Conservation (phyloP, 2,888 invertebrate species). For the Uropetala carovei region DNA sequence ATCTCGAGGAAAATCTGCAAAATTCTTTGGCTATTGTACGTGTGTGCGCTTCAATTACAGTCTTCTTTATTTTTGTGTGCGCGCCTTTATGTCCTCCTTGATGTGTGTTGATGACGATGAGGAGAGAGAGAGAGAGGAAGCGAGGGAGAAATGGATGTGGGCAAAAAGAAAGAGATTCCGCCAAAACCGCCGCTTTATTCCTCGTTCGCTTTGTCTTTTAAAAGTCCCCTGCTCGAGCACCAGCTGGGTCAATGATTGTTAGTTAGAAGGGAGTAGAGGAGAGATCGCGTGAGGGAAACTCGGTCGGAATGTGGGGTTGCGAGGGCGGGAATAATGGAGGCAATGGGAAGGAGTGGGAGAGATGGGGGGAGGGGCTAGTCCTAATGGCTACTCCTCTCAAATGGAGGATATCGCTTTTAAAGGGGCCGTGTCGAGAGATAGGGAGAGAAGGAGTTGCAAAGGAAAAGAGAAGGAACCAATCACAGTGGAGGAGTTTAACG, state of each 20-base stretch:
- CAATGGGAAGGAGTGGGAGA: background rate
- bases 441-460: background rate
- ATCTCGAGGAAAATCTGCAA: no score
- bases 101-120: no score
- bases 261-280: background rate
- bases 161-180: no score
- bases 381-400: background rate
- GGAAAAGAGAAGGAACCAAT: background rate
- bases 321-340: background rate
- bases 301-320: background rate
- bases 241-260: background rate
- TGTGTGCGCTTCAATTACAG: no score
- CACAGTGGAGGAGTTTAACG: background rate
- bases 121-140: no score
- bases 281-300: constrained; percentile 1
- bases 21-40: no score
- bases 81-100: no score
- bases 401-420: background rate
- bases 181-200: no score
- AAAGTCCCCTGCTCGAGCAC: background rate
- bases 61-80: no score
- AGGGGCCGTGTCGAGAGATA: background rate
- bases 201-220: background rate
- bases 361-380: background rate
- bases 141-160: no score